phyloP scores from a whole-genome alignment of 1,140 invertebrate genomes.

The Pogonognathellus flavescens region DNA sequence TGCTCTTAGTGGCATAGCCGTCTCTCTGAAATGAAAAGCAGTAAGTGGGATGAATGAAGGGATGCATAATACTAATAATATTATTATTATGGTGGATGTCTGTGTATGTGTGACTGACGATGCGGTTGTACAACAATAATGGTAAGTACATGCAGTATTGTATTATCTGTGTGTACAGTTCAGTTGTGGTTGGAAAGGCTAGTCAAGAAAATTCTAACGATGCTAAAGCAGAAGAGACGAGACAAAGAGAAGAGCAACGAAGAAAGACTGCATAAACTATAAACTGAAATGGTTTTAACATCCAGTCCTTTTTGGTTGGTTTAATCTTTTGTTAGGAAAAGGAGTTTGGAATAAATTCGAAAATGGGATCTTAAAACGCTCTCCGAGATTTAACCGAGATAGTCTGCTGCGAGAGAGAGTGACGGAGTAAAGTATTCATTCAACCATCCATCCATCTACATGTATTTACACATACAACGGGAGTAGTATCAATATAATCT shows the following conservation, averaged over 20 bases:
- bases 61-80: too few species aligned
- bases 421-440: not conserved
- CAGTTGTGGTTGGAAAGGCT: not conserved
- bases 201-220: too few species aligned
- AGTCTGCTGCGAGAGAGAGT: not conserved
- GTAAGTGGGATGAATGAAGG: too few species aligned
- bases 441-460: not conserved
- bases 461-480: not conserved
- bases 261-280: not conserved
- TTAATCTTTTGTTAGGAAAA: conserved; percentile 11
- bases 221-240: not conserved
- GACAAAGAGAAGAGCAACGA: too few species aligned
- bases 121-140: too few species aligned
- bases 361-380: not conserved
- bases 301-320: not conserved
- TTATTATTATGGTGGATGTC: too few species aligned
- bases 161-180: not conserved
- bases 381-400: not conserved
- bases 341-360: not conserved
- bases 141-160: too few species aligned
- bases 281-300: not conserved
- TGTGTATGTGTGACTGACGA: too few species aligned
- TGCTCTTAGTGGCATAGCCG: too few species aligned
- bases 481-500: not conserved
- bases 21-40: too few species aligned